These are phyloP conservation scores for Syrrhaptes paradoxus DNA, from an alignment of 2,113 vertebrate genomes.

Conservation along the genomic window DNA sequence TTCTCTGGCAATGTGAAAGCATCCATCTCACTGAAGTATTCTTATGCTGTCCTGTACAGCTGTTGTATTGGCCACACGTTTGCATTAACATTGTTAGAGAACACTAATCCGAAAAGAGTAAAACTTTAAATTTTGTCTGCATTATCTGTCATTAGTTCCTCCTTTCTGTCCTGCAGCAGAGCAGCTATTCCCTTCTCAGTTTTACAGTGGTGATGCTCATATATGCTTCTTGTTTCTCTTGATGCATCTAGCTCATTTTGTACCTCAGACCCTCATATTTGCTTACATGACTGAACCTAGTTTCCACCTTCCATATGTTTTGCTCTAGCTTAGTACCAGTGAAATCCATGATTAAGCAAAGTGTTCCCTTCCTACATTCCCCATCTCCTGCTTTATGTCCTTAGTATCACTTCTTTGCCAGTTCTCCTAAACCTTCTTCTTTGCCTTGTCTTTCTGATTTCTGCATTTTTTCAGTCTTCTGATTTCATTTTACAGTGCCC, in stretches of 20 bases:
- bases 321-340: neutral
- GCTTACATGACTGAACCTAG: neutral
- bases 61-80: neutral
- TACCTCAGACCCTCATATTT: neutral
- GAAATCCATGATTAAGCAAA: neutral
- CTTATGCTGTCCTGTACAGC: neutral
- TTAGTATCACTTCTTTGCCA: neutral
- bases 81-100: neutral
- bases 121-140: neutral
- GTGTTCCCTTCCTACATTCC: neutral
- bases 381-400: neutral
- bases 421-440: neutral
- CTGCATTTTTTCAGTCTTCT: neutral
- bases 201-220: neutral
- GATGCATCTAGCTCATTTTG: neutral
- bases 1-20: neutral
- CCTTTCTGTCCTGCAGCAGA: neutral
- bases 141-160: neutral
- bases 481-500: neutral
- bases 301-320: neutral
- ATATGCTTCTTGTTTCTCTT: neutral
- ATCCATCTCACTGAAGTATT: neutral
- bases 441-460: neutral
- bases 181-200: neutral
- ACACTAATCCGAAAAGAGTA: neutral